Conservation (phyloP, 1,140 invertebrate species). For the Drosophila leontia region DNA sequence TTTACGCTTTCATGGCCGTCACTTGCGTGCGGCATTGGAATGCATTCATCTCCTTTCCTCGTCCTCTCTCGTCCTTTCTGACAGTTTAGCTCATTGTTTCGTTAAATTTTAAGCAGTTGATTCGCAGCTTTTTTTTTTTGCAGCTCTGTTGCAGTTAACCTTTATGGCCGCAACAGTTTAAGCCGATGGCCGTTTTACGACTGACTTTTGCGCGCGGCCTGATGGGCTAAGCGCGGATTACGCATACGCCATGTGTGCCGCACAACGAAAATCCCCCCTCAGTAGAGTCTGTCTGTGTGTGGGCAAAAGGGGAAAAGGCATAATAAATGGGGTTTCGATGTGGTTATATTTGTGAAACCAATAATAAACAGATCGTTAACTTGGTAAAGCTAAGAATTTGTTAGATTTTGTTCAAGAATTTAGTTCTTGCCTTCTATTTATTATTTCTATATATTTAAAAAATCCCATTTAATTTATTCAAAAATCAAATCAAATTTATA, state of each 20-base stretch:
- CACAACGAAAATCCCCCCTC: conserved; percentile 2
- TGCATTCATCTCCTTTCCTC: conserved; percentile 45
- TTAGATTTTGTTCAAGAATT: background rate
- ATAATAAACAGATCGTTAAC: background rate
- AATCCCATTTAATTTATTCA: background rate
- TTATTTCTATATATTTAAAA: background rate
- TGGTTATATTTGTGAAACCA: background rate
- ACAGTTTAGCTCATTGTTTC: conserved; percentile 76
- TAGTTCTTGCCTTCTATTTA: background rate
- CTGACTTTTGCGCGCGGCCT: conserved; percentile 64
- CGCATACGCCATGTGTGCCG: conserved; percentile 64
- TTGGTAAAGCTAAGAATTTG: background rate
- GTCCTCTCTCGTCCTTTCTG: conserved; percentile 12
- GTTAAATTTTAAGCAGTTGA: conserved; percentile 80
- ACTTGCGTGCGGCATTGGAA: conserved; percentile 78
- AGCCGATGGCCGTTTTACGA: conserved; percentile 79
- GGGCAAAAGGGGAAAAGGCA: background rate
- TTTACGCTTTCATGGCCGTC: conserved; percentile 82
- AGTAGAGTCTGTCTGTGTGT: background rate
- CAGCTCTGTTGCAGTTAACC: conserved; percentile 63
- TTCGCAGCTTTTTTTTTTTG: conserved; percentile 30
- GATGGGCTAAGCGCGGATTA: conserved; percentile 79
- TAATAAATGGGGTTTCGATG: background rate
- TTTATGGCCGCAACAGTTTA: conserved; percentile 82
- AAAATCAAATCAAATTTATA: conserved; percentile 16